These are phyloP conservation scores for Phyllostomus discolor DNA, from an alignment of 2,113 vertebrate genomes.

Conservation along the genomic window DNA sequence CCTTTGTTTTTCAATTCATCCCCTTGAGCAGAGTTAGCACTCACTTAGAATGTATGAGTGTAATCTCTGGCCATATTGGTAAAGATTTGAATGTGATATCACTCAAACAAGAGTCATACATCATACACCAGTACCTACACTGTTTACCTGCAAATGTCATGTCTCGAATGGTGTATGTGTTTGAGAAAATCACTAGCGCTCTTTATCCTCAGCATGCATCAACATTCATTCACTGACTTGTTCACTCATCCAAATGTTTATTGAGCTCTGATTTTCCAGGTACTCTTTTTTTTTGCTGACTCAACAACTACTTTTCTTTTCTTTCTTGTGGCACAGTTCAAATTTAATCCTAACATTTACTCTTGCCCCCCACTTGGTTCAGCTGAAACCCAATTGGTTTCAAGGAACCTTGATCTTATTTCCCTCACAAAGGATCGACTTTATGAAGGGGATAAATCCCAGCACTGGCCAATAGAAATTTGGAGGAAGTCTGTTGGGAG, in stretches of 20 bases:
- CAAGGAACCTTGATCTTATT: conserved; percentile 28
- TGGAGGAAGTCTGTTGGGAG: neutral
- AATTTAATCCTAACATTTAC: neutral
- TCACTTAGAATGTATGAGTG: neutral
- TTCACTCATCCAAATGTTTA: conserved; percentile 30
- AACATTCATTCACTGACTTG: neutral
- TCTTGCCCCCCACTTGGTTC: neutral
- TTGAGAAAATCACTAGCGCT: conserved; percentile 6
- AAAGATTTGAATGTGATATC: conserved; percentile 21
- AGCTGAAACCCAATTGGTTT: neutral
- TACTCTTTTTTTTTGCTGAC: neutral
- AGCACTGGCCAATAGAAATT: neutral
- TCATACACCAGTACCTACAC: neutral
- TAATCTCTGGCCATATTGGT: neutral
- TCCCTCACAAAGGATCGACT: neutral
- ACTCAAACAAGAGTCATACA: neutral
- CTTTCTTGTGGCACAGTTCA: neutral
- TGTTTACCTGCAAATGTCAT: neutral
- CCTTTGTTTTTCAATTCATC: conserved; percentile 4
- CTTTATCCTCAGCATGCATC: neutral
- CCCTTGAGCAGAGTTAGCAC: neutral
- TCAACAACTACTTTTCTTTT: neutral
- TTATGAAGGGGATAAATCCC: neutral
- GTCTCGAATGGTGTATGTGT: neutral
- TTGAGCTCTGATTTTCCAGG: neutral